phyloP scores from a whole-genome alignment of 2,888 invertebrate species.

The Monopis laevigella region DNA sequence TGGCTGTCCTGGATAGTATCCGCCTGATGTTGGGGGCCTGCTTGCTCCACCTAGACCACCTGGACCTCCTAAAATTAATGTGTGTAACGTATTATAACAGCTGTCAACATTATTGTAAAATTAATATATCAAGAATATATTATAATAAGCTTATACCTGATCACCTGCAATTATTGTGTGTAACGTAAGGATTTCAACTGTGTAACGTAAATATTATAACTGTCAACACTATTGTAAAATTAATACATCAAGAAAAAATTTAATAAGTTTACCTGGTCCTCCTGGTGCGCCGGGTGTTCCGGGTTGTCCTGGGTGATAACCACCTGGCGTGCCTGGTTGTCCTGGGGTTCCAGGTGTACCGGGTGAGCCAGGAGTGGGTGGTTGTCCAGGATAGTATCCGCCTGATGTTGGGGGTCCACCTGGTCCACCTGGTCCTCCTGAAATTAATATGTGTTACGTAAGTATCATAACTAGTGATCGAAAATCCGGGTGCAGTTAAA shows the following conservation, averaged over 20 bases:
- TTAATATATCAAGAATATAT: neutral
- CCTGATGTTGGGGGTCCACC: conserved; percentile 15
- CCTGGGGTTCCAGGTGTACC: conserved; percentile 31
- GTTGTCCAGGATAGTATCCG: conserved; percentile 19
- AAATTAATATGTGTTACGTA: conserved; percentile 30
- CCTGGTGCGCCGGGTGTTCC: conserved; percentile 24
- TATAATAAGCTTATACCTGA: neutral
- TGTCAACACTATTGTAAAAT: no score
- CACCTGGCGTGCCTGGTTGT: conserved; percentile 27
- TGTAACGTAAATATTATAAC: no score
- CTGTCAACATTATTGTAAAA: no score
- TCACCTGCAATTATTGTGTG: conserved; percentile 18
- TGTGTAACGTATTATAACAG: conserved; percentile 6
- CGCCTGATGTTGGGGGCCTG: neutral
- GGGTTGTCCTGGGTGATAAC: conserved; percentile 22
- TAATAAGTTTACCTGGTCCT: conserved; percentile 23
- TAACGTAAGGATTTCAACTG: no score
- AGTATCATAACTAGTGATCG: no score
- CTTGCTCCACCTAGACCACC: conserved; percentile 30
- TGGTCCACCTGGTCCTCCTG: conserved; percentile 22
- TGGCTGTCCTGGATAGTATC: conserved; percentile 12
- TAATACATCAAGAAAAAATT: no score
- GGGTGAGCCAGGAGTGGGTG: conserved; percentile 22
- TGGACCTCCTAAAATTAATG: conserved; percentile 25
- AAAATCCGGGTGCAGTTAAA: no score